Percentiles rank a stretch among this genome's conserved stretches.
Conservation (phyloP, 2,113 vertebrate genomes). For the Cebidichthys violaceus region DNA sequence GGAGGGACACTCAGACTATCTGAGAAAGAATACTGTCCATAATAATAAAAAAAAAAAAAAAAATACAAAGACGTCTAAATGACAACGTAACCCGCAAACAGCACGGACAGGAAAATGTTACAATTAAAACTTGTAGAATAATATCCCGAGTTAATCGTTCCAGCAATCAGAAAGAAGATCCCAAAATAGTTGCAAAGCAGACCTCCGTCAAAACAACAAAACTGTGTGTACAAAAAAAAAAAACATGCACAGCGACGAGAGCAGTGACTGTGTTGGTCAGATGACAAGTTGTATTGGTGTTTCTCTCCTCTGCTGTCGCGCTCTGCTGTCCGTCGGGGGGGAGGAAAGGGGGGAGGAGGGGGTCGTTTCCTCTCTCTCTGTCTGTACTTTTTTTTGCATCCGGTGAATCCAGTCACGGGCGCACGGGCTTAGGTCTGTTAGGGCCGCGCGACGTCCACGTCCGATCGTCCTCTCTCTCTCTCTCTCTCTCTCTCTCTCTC, state of each 20-base stretch:
- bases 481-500: conserved; percentile 69
- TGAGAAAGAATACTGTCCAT: conserved; percentile 60
- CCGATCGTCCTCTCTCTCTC: conserved; percentile 51
- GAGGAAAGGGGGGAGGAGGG: conserved; percentile 20
- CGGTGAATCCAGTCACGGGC: conserved; percentile 79
- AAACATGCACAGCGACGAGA: conserved; percentile 32
- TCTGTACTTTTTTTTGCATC: conserved; percentile 75
- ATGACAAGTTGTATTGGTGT: conserved; percentile 81
- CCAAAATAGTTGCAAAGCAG: conserved; percentile 20
- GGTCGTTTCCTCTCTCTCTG: conserved; percentile 73
- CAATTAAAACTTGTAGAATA: conserved; percentile 45
- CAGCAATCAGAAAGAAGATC: conserved; percentile 15
- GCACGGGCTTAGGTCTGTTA: conserved; percentile 71
- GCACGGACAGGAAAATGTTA: conserved; percentile 28
- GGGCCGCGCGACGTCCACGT: conserved; percentile 71
- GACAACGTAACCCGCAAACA: conserved; percentile 10
- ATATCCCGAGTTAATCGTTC: conserved; percentile 36
- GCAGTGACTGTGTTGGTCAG: conserved; percentile 72
- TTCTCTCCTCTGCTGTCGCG: conserved; percentile 71
- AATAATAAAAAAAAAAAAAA: conserved; percentile 2
- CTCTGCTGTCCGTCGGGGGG: conserved; percentile 65
- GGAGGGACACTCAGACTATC: conserved; percentile 60
- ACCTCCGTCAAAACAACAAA: conserved; percentile 59
- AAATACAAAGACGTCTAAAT: conserved; percentile 35
- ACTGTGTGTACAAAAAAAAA: conserved; percentile 37